Conservation (phyloP, 2,113 vertebrate species). For the Poecilia latipinna region DNA sequence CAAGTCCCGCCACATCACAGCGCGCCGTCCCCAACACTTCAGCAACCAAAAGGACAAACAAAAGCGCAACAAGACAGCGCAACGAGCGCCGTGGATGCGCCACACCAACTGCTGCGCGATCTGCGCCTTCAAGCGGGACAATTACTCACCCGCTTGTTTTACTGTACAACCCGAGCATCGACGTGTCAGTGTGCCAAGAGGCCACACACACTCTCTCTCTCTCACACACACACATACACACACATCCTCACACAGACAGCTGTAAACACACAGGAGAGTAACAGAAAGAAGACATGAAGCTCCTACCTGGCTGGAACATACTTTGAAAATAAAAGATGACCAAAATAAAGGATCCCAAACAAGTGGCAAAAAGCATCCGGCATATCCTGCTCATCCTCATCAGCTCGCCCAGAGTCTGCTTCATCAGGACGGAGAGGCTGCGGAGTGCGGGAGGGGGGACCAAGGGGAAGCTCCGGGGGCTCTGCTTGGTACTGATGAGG, state of each 20-base stretch:
- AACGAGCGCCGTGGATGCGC: too few species aligned
- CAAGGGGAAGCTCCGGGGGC: slow-evolving; percentile 45
- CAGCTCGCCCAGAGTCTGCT: slow-evolving; percentile 89
- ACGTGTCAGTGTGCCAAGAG: slow-evolving; percentile 34
- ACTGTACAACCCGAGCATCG: neutral
- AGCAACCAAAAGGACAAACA: neutral
- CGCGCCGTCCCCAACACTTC: neutral
- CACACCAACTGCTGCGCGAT: neutral
- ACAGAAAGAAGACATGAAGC: slow-evolving; percentile 3
- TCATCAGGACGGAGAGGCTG: slow-evolving; percentile 80
- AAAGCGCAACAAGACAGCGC: slow-evolving; percentile 22
- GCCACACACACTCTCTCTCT: slow-evolving; percentile 8
- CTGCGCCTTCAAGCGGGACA: neutral
- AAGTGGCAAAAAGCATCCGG: slow-evolving; percentile 95
- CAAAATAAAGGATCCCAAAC: slow-evolving; percentile 95
- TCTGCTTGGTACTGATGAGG: slow-evolving; percentile 70
- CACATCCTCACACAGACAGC: neutral
- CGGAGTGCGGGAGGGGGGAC: slow-evolving; percentile 25
- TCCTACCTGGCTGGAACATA: slow-evolving; percentile 99
- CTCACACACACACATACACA: neutral
- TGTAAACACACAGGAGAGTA: neutral
- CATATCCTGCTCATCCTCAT: slow-evolving; percentile 96
- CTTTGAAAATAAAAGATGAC: slow-evolving; percentile 99
- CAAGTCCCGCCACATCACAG: neutral
- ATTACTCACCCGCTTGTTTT: too few species aligned